Base-by-base conservation (phyloP, 2,113 vertebrate genomes). In the Rhabdornis inornatus region DNA sequence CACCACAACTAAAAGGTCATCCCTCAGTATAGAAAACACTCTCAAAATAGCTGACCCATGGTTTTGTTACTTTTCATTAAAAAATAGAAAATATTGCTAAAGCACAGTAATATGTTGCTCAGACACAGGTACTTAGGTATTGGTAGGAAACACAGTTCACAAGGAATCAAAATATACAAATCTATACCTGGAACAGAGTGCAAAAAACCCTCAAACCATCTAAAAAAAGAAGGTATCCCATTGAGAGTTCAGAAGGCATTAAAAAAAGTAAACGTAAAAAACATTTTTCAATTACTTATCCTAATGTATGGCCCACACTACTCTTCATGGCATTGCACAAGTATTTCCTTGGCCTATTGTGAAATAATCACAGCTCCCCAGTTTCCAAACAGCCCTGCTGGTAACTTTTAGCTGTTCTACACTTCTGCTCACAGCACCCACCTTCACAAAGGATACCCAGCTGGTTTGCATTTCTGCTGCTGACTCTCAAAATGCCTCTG, bases 341-440 rank as follows among this genome's bases (percentile, higher is more conserved):
- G 7, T 28, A 42, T 5, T 45, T 49, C 24, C 18, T 63, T 28
- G 18, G 33, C 30, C 24, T 10, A 2, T 14, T 17, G 21, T 13
- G 30, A 85, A 64, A 52, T 6, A 1, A n/a, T 24, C 45, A 25
- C 23, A 66, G 16, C 47, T 80, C 6, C 5, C 9, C 27, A 61
- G 10, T 8, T 85, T 61, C 37, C 37, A 79, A 40, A 50, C 0
- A 6, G 25, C 17, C 33, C 1, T 1, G 15, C 10, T 20, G 2
- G 28, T 53, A 78, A 40, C 47, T 70, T 61, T 14, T 3, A 57
- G 37, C 28, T 71, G 25, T 42, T 15, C 20, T 1, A 3, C 19
- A 44, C 6, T 39, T 30, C 3, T 28, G 9, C 37, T 68, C 42
- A 6, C 3, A 19, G 21, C 39, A 55, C 18, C 19, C 35, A 52